Evolutionary conservation across 2,888 invertebrate species (phyloP), one percentile per base, ranked within the genome.

Genomic region (Silvanus unidentatus): DNA sequence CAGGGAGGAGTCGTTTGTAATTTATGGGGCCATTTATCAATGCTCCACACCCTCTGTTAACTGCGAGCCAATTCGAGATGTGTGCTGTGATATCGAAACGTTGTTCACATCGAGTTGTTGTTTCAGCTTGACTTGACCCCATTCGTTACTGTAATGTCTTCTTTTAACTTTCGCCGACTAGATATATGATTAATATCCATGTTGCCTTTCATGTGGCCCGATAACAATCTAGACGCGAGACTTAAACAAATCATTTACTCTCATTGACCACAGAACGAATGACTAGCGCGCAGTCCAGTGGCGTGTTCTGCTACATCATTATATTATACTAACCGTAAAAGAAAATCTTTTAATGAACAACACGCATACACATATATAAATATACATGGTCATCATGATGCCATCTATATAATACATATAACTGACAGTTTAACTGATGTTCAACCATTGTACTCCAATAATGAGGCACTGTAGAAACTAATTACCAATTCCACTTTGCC

Each of bases 31-130:
- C 72, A 73, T 73, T 73, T 72, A 73, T 73, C 73, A 73, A 70
- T 63, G 69, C 64, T 71, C 71, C 72, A 72, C 72, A 71, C 72
- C 72, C 72, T 72, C 70, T 69, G 70, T 68, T 70, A 69, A 70
- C 70, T 70, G 71, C 70, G 71, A 74, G 73, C 75, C 75, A 74
- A 75, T 75, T 75, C 72, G 72, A 76, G 76, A 77, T 76, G 75
- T 75, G 74, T 75, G 75, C 73, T 43, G 43, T 48, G 68, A 69
- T 68, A 70, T 62, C 56, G 57, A 62, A 22, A 53, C 58, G 58
- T 57, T 57, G 59, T 62, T 60, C 62, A 59, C 60, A 62, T 64
- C 64, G 63, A 64, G 64, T 67, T 69, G 70, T 70, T 71, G 69
- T 72, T 71, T 70, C 68, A 64, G 69, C 69, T 65, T 63, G 68